These are phyloP conservation scores for Pristionchus arcanus DNA, from an alignment of 2,888 invertebrate species.

Conservation along the genomic window DNA sequence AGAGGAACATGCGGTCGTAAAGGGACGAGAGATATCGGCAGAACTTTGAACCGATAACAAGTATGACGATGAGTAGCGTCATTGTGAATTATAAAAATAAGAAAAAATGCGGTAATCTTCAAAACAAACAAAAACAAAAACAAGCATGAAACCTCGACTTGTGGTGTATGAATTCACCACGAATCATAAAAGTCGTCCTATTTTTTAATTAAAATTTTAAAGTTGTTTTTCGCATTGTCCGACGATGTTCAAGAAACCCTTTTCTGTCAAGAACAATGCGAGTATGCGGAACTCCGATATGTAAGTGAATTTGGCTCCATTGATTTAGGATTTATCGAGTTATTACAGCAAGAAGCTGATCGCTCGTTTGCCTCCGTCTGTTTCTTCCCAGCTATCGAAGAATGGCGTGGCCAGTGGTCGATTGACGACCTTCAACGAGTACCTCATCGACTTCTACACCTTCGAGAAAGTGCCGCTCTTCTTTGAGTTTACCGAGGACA, in stretches of 20 bases:
- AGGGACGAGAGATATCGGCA: not conserved
- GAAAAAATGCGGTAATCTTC: not conserved
- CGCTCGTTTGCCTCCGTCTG: conserved; percentile 53
- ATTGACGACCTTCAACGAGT: conserved; percentile 62
- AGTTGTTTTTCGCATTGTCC: not conserved
- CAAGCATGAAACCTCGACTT: not conserved
- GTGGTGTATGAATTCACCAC: conserved; percentile 31
- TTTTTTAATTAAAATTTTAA: not conserved
- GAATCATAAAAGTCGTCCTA: not conserved
- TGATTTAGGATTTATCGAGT: not conserved
- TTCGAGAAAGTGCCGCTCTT: conserved; percentile 71
- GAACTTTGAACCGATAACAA: not conserved
- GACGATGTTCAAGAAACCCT: conserved; percentile 74
- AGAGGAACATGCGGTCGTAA: conserved; percentile 10
- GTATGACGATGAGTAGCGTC: not conserved
- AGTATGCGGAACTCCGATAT: conserved; percentile 74
- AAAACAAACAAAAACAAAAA: conserved; percentile 36
- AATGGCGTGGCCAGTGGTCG: conserved; percentile 62
- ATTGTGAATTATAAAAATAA: not conserved
- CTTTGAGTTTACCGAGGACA: conserved; percentile 67
- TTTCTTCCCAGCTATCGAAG: conserved; percentile 42
- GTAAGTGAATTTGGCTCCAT: conserved; percentile 60
- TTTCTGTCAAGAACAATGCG: conserved; percentile 72
- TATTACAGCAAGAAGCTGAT: conserved; percentile 59
- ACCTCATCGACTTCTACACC: conserved; percentile 68